These are phyloP conservation scores for Eristalis arbustorum DNA, from an alignment of 2,888 invertebrate species.

Conservation along the genomic window DNA sequence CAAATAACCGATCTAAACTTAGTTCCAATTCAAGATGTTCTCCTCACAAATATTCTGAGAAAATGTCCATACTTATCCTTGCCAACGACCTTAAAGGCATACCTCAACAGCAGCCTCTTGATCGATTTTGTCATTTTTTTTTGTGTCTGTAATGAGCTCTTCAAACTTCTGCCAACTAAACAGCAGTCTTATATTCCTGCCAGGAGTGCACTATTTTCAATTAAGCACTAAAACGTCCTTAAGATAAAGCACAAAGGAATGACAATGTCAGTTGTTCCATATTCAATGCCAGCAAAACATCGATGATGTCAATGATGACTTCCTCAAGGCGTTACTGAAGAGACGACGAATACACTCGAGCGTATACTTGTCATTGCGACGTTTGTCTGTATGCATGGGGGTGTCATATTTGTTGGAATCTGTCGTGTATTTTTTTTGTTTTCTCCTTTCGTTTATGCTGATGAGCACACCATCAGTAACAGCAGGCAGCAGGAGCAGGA, in stretches of 20 bases:
- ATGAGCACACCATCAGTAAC: neutral
- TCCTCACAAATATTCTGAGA: neutral
- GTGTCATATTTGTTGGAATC: neutral
- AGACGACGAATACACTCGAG: slow-evolving; percentile 3
- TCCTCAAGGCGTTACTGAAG: slow-evolving; percentile 23
- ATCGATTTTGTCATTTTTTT: neutral
- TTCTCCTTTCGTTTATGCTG: neutral
- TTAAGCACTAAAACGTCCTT: slow-evolving; percentile 55
- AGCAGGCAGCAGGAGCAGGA: neutral
- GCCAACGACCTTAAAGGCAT: neutral
- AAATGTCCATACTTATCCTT: neutral
- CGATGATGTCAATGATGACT: slow-evolving; percentile 18
- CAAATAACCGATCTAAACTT: too few relatives aligned
- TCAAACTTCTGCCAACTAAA: neutral
- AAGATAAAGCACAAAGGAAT: slow-evolving; percentile 7
- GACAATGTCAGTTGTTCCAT: slow-evolving; percentile 40
- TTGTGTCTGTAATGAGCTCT: neutral
- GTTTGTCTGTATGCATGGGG: neutral
- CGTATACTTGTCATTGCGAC: neutral
- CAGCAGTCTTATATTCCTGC: neutral
- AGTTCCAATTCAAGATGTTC: too few relatives aligned
- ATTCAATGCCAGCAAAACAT: slow-evolving; percentile 48
- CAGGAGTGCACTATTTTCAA: slow-evolving; percentile 22
- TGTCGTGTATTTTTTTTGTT: neutral
- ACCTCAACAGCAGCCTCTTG: neutral